Evolutionary conservation across 1,140 invertebrate species (phyloP).

Genomic region (Plectrocnemia conspersa): DNA sequence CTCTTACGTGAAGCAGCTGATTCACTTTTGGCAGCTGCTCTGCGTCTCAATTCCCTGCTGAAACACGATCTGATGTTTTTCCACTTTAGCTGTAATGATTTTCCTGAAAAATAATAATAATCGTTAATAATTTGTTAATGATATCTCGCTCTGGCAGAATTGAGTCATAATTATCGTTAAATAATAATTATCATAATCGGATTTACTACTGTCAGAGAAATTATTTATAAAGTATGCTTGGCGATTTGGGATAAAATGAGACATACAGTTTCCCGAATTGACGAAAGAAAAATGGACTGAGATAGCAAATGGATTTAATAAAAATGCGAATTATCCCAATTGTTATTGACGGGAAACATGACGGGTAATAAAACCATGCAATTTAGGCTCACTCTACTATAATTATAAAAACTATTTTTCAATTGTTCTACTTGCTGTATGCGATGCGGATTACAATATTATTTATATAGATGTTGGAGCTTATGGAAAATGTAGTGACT

Average conservation of each 20-base stretch:
- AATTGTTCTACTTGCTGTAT: constrained; percentile 15
- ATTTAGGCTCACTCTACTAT: constrained; percentile 13
- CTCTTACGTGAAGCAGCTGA: constrained; percentile 10
- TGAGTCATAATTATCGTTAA: constrained; percentile 17
- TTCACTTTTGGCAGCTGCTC: background rate
- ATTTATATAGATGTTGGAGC: constrained; percentile 22
- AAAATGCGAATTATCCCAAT: constrained; percentile 13
- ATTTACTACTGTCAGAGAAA: constrained; percentile 12
- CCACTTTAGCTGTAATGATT: background rate
- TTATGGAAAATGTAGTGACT: constrained; percentile 21
- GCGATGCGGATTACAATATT: constrained; percentile 14
- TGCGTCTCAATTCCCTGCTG: constrained; percentile 12
- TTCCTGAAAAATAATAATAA: constrained; percentile 15
- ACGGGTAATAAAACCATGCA: constrained; percentile 15
- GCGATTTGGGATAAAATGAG: constrained; percentile 17
- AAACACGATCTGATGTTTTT: constrained; percentile 11
- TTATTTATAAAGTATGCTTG: constrained; percentile 14
- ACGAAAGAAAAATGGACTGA: constrained; percentile 20
- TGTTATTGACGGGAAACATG: constrained; percentile 15
- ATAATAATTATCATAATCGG: too few species aligned
- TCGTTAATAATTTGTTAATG: too few species aligned
- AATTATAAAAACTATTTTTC: constrained; percentile 22
- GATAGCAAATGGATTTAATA: constrained; percentile 14
- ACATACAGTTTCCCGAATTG: constrained; percentile 19
- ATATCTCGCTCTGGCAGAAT: constrained; percentile 20